Percentiles rank a stretch among this genome's conserved stretches.
phyloP scores from a whole-genome alignment of 2,888 invertebrate genomes.

The Cylindroiulus punctatus region DNA sequence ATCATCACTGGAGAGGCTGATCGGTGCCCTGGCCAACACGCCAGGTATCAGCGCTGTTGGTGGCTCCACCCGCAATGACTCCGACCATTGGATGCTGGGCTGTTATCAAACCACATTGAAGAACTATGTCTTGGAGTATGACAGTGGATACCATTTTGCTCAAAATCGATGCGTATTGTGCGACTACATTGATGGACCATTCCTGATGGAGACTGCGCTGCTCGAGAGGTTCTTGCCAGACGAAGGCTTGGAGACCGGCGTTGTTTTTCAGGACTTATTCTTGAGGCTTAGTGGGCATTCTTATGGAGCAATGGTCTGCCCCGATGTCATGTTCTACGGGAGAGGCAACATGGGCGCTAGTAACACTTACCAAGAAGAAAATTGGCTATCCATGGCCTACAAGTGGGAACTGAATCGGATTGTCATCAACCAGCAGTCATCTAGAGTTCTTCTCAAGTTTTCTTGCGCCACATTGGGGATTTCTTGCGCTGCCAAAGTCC shows the following conservation, averaged over 20 bases:
- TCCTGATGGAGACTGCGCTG: conserved; percentile 59
- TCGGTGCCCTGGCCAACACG: conserved; percentile 61
- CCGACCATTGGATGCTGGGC: conserved; percentile 62
- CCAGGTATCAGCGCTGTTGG: conserved; percentile 60
- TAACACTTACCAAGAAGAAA: neutral
- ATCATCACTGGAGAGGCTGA: conserved; percentile 62
- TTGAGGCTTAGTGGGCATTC: conserved; percentile 59
- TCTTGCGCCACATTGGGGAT: conserved; percentile 60
- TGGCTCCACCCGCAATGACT: conserved; percentile 61
- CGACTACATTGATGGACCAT: conserved; percentile 63
- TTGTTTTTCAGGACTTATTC: conserved; percentile 63
- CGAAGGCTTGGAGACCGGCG: conserved; percentile 59
- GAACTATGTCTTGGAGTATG: conserved; percentile 62
- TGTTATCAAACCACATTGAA: conserved; percentile 62
- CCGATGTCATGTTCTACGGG: conserved; percentile 64
- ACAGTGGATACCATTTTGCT: conserved; percentile 63
- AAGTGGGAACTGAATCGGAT: conserved; percentile 56
- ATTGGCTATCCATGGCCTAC: conserved; percentile 55
- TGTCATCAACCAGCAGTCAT: neutral
- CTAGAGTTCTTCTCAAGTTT: conserved; percentile 56
- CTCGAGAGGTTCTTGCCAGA: conserved; percentile 60
- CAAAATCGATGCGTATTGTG: conserved; percentile 59
- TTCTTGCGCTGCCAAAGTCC: conserved; percentile 59
- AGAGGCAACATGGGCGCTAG: neutral
- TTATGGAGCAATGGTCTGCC: conserved; percentile 61